Base-by-base conservation (phyloP, 2,888 invertebrate genomes). In the Synanthedon vespiformis region DNA sequence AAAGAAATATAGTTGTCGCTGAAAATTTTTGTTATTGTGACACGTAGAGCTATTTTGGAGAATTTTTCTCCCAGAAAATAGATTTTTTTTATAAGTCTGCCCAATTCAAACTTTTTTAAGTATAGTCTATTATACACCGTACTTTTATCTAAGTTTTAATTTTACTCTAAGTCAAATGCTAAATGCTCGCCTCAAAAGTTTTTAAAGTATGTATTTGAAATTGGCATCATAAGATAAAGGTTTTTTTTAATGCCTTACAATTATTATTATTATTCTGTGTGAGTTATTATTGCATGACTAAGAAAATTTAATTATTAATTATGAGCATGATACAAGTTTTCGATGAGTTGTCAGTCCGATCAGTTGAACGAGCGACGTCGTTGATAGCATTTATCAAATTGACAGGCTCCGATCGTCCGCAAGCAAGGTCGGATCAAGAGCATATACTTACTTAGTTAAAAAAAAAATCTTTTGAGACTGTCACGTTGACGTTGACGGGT, bases 401-500 rank as follows among this genome's bases (percentile, higher is more conserved):
- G 68, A 68, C 66, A 67, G 59, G 59, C 59, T 62, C 48, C 55
- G 52, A 52, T 55, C 55, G 44, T 57, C 52, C 54, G 56, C 59
- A 57, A 52, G 61, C 72, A 74, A 77, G 73, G 73, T 73, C 65
- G 61, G 58, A 67, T 71, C 66, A 72, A 72, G 59, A 70, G 55
- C 62, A 57, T 52, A 22, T 34, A 61, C 22, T 22, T 22, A 22
- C 22, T 22, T 48, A 50, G 53, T 63, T 61, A 60, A 56, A 34
- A 18, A 74, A 73, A 74, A 73, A 68, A 62, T 57, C 63, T 70
- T 75, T 77, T 74, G 64, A 71, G 72, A 70, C 71, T 81, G 78
- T 83, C 80, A 74, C 70, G 70, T 59, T 61, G 65, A 76, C 72
- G 66, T 70, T 84, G 85, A 82, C 81, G 76, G 65, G 76, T 83